These are phyloP conservation scores for Actenoides hombroni DNA, from an alignment of 2,113 vertebrate genomes.

Conservation along the genomic window DNA sequence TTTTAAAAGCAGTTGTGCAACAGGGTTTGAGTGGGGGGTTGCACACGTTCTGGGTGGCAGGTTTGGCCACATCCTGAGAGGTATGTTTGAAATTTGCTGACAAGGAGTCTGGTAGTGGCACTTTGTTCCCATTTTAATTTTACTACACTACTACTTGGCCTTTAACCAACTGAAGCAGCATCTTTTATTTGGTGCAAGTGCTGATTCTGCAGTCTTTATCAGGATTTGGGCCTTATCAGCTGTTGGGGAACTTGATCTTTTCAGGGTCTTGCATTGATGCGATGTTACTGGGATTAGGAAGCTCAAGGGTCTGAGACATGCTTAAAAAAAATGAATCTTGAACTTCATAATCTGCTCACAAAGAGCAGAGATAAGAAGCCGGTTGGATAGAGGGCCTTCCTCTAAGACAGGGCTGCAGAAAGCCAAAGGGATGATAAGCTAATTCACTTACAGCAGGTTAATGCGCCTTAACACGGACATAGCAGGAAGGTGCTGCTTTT, in stretches of 20 bases:
- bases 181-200: slow-evolving; percentile 22
- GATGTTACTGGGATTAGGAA: not conserved
- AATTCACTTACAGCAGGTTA: not conserved
- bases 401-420: not conserved
- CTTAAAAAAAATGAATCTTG: not conserved
- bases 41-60: not conserved
- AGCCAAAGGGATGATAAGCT: not conserved
- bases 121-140: slow-evolving; percentile 68
- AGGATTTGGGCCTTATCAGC: slow-evolving; percentile 30
- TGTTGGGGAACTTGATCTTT: slow-evolving; percentile 44
- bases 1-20: not conserved
- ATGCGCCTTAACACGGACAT: fast-evolving
- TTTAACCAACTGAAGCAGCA: slow-evolving; percentile 69
- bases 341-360: not conserved
- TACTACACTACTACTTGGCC: slow-evolving; percentile 59
- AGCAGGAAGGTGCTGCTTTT: not conserved
- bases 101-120: slow-evolving; percentile 8
- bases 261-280: not conserved
- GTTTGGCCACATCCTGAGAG: slow-evolving; percentile 22
- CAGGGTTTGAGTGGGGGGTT: not conserved
- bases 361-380: slow-evolving; percentile 22
- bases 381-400: not conserved
- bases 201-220: slow-evolving; percentile 66
- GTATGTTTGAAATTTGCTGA: slow-evolving; percentile 66
- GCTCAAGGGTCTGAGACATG: not conserved